Evolutionary conservation across 1,140 invertebrate genomes (phyloP).

Genomic region (Mercenaria mercenaria): DNA sequence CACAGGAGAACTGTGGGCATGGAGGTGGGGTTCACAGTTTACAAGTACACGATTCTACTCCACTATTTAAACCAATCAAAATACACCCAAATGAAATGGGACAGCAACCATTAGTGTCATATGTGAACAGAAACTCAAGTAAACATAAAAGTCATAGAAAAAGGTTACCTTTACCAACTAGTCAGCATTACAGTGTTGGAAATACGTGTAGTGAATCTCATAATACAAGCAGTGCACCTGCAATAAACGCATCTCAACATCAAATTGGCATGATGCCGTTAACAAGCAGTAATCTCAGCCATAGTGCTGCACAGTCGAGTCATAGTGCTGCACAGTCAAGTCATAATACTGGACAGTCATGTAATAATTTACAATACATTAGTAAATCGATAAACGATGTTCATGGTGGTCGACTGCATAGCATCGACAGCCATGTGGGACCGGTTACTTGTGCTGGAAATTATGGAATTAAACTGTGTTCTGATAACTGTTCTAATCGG

Average conservation of each 20-base stretch:
- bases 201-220: conserved; percentile 53
- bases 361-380: conserved; percentile 33
- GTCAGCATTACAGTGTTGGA: conserved; percentile 58
- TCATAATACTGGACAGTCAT: background rate
- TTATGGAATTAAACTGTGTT: conserved; percentile 48
- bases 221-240: background rate
- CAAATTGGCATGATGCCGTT: background rate
- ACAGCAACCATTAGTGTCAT: conserved; percentile 54
- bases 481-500: conserved; percentile 11
- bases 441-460: conserved; percentile 50
- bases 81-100: conserved; percentile 61
- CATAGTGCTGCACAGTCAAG: background rate
- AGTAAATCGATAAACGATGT: conserved; percentile 62
- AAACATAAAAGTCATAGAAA: conserved; percentile 28
- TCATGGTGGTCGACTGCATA: conserved; percentile 59
- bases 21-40: conserved; percentile 33
- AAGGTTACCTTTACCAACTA: conserved; percentile 57
- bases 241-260: conserved; percentile 24
- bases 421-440: conserved; percentile 50
- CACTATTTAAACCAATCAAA: conserved; percentile 68
- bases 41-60: conserved; percentile 38
- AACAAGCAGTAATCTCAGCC: background rate
- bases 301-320: no score
- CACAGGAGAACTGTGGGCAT: conserved; percentile 51
- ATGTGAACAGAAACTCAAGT: conserved; percentile 61